These are phyloP conservation scores for Grammomys dolichurus DNA, from an alignment of 2,113 vertebrate genomes.

Conservation along the genomic window DNA sequence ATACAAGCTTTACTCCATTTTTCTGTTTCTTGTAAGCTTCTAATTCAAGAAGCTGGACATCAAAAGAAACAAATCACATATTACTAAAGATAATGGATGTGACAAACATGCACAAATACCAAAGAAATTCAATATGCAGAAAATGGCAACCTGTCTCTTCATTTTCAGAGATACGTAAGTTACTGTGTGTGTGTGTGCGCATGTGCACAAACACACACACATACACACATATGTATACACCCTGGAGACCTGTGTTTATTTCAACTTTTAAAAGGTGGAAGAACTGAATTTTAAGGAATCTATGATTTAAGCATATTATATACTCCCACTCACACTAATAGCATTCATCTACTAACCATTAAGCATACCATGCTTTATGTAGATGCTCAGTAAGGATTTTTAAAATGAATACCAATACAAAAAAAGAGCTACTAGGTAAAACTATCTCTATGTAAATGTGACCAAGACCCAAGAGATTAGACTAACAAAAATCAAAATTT, in stretches of 20 bases:
- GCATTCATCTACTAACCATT: conserved; percentile 16
- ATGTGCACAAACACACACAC: no score
- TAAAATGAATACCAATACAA: conserved; percentile 47
- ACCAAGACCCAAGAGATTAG: conserved; percentile 12
- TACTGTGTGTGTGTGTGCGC: background rate
- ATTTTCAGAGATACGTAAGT: conserved; percentile 27
- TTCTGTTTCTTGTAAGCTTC: background rate
- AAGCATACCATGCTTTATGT: background rate
- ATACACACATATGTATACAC: background rate
- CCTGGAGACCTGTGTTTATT: background rate
- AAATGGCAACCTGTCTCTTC: conserved; percentile 20
- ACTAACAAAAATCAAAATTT: conserved; percentile 28
- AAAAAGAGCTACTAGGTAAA: conserved; percentile 27
- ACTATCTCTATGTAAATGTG: conserved; percentile 24
- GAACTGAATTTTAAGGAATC: conserved; percentile 30
- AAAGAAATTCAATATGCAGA: conserved; percentile 39
- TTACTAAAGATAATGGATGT: conserved; percentile 28
- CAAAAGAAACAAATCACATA: conserved; percentile 26
- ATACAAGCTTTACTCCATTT: conserved; percentile 34
- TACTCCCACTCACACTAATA: background rate
- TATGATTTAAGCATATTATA: background rate
- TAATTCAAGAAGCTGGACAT: conserved; percentile 28
- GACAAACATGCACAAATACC: conserved; percentile 10
- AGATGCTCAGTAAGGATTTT: conserved; percentile 33
- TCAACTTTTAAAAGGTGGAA: conserved; percentile 20